These are phyloP conservation scores for Microctonus hyperodae DNA, from an alignment of 2,888 invertebrate genomes.

Conservation along the genomic window DNA sequence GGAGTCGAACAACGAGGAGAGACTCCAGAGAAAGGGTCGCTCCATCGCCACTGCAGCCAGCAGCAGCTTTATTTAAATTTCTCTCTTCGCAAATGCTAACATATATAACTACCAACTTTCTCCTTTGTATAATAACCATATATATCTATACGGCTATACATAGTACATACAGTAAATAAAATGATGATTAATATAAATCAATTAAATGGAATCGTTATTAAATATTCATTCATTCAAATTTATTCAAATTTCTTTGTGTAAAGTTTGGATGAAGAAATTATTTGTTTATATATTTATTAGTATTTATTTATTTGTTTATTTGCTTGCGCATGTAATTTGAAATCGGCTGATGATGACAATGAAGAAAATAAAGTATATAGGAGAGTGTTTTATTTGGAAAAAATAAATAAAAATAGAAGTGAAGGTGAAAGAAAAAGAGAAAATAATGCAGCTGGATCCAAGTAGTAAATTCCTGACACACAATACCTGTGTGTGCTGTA, in stretches of 20 bases:
- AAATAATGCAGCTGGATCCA: conserved; percentile 8
- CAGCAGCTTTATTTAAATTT: not conserved
- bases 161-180: not conserved
- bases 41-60: not conserved
- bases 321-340: no score
- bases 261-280: no score
- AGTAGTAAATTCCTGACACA: conserved; percentile 10
- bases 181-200: not conserved
- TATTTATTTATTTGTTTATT: no score
- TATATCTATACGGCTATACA: no score
- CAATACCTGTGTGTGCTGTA: conserved; percentile 2
- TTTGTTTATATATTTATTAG: no score
- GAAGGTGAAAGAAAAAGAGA: not conserved
- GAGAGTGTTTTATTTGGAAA: not conserved
- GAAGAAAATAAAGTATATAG: no score
- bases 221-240: not conserved
- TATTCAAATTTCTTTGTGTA: no score
- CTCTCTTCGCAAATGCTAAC: not conserved
- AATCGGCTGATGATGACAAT: no score
- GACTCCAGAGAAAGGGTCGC: not conserved
- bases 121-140: not conserved
- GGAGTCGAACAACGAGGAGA: conserved; percentile 13
- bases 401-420: not conserved
- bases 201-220: not conserved
- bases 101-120: not conserved